Conservation (phyloP, 2,113 vertebrate species). For the Columbina picui region DNA sequence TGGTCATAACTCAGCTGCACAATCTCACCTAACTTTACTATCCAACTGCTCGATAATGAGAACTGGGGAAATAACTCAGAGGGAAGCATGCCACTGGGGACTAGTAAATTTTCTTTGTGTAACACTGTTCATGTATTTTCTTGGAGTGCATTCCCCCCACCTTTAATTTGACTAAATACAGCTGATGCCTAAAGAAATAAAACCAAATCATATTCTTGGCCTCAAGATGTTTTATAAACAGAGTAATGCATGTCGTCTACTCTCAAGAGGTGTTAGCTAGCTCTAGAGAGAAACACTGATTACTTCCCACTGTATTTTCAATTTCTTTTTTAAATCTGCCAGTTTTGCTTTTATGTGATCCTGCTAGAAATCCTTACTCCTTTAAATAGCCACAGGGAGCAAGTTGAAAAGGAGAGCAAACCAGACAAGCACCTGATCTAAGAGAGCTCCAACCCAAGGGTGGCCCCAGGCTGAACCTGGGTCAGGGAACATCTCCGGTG, state of each 20-base stretch:
- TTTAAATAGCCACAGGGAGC: not conserved
- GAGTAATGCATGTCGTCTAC: not conserved
- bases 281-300: not conserved
- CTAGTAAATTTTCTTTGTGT: constrained; percentile 31
- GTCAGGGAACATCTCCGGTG: not conserved
- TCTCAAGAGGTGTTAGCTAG: not conserved
- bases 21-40: constrained; percentile 21
- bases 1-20: constrained; percentile 4
- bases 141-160: not conserved
- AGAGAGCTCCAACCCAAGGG: not conserved
- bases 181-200: constrained; percentile 22
- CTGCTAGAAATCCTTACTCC: not conserved
- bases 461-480: not conserved
- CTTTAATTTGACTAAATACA: constrained; percentile 20
- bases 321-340: not conserved
- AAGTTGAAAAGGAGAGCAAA: not conserved
- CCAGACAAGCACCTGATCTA: not conserved
- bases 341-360: not conserved
- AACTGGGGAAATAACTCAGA: constrained; percentile 39
- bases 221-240: not conserved
- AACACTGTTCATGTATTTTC: not conserved
- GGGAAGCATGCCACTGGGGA: not conserved
- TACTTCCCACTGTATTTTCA: not conserved
- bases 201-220: not conserved
- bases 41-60: constrained; percentile 14